phyloP scores from a whole-genome alignment of 2,797 vertebrate genomes.

The Cichlasoma orientale region DNA sequence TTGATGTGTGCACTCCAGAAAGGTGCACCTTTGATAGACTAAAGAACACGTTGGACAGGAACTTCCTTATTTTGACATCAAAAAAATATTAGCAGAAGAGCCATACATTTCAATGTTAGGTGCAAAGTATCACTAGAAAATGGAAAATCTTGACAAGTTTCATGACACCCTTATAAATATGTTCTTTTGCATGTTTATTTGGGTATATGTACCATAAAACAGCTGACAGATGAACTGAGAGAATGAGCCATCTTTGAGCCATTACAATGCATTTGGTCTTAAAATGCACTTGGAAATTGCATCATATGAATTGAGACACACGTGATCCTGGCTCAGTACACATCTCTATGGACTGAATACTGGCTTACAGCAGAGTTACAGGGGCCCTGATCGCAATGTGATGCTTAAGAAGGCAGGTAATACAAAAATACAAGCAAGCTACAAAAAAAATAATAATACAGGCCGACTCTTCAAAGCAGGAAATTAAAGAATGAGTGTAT shows the following conservation, averaged over 20 bases:
- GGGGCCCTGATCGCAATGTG: not conserved
- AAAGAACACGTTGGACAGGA: not conserved
- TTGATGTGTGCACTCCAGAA: not conserved
- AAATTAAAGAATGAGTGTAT: not conserved
- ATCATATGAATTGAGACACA: not conserved
- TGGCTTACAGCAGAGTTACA: fast-evolving
- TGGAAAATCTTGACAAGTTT: not conserved
- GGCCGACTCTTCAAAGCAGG: fast-evolving
- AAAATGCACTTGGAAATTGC: fast-evolving
- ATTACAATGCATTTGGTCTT: not conserved
- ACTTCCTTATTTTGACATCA: no score
- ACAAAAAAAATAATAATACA: not conserved
- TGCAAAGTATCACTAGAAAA: no score
- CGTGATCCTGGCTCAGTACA: not conserved
- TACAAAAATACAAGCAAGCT: not conserved
- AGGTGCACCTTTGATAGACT: not conserved
- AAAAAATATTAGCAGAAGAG: not conserved
- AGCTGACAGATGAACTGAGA: not conserved
- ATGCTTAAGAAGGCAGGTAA: not conserved
- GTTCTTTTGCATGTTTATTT: no score
- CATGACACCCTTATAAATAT: not conserved
- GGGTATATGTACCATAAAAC: not conserved
- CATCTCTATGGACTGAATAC: not conserved
- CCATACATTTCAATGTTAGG: not conserved
- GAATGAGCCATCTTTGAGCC: not conserved